These are phyloP conservation scores for Rhynchotus rufescens DNA, from an alignment of 2,797 vertebrate species.

Conservation along the genomic window DNA sequence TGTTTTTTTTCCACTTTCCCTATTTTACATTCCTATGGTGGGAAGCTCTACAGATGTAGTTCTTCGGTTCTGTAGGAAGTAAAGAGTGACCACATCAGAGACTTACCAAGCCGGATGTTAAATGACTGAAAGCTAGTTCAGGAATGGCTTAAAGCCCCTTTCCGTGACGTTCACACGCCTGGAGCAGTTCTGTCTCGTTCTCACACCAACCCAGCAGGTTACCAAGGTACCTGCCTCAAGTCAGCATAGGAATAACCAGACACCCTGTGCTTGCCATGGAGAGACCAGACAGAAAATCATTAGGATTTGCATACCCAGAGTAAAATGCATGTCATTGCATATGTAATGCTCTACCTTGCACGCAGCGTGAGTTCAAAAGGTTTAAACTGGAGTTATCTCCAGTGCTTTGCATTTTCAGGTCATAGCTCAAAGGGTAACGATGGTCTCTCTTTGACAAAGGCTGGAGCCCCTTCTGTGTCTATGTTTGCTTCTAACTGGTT, in stretches of 20 bases:
- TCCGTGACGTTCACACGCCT: background rate
- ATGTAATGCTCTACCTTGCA: background rate
- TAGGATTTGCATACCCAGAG: background rate
- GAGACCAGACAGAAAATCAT: background rate
- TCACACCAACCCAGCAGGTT: background rate
- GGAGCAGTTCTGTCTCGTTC: background rate
- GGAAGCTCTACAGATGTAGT: background rate
- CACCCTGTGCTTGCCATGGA: background rate
- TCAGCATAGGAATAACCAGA: background rate
- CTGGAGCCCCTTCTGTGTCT: background rate
- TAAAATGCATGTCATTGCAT: background rate
- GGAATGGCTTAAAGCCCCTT: background rate
- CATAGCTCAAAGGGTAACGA: background rate
- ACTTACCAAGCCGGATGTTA: background rate
- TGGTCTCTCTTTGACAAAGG: background rate
- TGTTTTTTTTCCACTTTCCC: background rate
- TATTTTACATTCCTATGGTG: background rate
- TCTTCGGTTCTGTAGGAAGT: background rate
- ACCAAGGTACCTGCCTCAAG: background rate
- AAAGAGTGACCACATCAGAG: conserved; percentile 20
- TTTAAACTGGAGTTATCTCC: background rate
- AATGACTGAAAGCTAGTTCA: background rate
- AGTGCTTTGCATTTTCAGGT: background rate
- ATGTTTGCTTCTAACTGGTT: background rate
- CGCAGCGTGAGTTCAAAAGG: background rate